These are phyloP conservation scores for Archaeoteleia sp. DNA, from an alignment of 2,888 invertebrate species.

Conservation along the genomic window DNA sequence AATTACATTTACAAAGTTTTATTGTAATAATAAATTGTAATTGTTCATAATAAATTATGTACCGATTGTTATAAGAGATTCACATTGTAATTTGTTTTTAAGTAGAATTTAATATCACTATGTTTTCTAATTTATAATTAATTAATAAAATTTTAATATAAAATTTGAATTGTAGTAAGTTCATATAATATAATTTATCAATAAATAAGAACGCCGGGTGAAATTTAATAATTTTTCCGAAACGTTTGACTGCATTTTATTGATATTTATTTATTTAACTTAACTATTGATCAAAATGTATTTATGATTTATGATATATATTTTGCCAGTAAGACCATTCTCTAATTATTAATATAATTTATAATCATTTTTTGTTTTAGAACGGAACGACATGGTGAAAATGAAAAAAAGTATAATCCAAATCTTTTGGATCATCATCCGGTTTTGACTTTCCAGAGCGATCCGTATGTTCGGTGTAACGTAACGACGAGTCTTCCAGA, in stretches of 20 bases:
- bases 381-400: slow-evolving; percentile 52
- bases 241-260: neutral
- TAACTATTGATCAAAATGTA: slow-evolving; percentile 9
- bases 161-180: too few species aligned
- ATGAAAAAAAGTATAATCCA: slow-evolving; percentile 40
- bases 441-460: slow-evolving; percentile 70
- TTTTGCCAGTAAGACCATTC: too few species aligned
- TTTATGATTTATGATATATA: too few species aligned
- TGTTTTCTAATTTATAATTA: too few species aligned
- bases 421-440: slow-evolving; percentile 68
- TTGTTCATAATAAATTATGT: slow-evolving; percentile 3
- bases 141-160: too few species aligned
- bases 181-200: too few species aligned
- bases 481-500: slow-evolving; percentile 70
- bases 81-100: neutral
- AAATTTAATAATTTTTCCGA: too few species aligned
- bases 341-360: too few species aligned
- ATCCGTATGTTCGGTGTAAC: slow-evolving; percentile 73
- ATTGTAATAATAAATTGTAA: neutral
- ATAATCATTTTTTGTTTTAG: slow-evolving; percentile 54
- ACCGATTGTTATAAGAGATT: neutral
- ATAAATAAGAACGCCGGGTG: too few species aligned
- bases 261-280: neutral
- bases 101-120: too few species aligned
- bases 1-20: slow-evolving; percentile 10